Evolutionary conservation across 2,113 vertebrate genomes (phyloP).

Genomic region (Gadus macrocephalus): DNA sequence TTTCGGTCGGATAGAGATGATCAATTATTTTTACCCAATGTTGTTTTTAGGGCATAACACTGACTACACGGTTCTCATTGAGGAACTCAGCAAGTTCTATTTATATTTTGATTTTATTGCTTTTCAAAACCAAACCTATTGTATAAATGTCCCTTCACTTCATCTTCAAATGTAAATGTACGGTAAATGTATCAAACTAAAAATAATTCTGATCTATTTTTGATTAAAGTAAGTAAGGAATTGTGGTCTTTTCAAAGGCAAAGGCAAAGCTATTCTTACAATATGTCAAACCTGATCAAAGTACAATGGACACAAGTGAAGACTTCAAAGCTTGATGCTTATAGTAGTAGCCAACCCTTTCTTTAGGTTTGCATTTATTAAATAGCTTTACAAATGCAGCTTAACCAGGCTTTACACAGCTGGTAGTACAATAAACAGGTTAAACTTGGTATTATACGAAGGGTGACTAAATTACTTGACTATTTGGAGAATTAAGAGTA

Average conservation of each 20-base stretch:
- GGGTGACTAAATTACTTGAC: too few relatives aligned
- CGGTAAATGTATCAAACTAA: neutral
- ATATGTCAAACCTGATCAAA: conserved; percentile 7
- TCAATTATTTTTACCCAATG: neutral
- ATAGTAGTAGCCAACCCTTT: too few relatives aligned
- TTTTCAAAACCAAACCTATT: neutral
- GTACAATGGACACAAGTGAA: neutral
- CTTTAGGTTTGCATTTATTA: too few relatives aligned
- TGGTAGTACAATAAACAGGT: too few relatives aligned
- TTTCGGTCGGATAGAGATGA: neutral
- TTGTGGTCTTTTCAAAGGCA: neutral
- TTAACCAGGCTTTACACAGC: too few relatives aligned
- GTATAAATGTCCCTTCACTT: neutral
- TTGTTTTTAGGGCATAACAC: neutral
- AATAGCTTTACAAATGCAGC: too few relatives aligned
- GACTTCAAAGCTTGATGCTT: too few relatives aligned
- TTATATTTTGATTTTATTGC: neutral
- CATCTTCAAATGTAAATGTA: too few relatives aligned
- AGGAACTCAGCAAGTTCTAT: neutral
- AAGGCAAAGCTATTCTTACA: too few relatives aligned
- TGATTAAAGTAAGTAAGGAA: too few relatives aligned
- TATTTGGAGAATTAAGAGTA: too few relatives aligned
- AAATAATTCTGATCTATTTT: neutral
- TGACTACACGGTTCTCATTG: neutral
- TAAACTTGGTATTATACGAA: too few relatives aligned